Evolutionary conservation across 2,797 vertebrate genomes (phyloP).

Genomic region (Molossus molossus): DNA sequence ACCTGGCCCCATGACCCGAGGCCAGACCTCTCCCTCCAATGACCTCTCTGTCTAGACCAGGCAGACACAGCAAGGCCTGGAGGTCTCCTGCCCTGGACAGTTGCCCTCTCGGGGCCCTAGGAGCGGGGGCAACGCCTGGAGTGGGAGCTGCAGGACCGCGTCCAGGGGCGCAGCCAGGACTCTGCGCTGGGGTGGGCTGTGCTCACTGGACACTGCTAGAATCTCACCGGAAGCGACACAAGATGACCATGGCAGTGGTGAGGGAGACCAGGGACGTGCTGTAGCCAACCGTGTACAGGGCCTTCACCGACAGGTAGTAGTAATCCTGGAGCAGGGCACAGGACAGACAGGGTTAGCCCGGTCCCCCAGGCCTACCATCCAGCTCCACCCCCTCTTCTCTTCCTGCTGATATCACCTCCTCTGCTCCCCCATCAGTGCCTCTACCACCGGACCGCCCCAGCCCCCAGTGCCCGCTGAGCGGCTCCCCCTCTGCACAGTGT

Average conservation of each 20-base stretch:
- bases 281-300: slow-evolving; percentile 98
- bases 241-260: slow-evolving; percentile 97
- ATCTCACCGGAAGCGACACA: slow-evolving; percentile 98
- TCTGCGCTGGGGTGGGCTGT: not conserved
- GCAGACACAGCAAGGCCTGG: not conserved
- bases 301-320: slow-evolving; percentile 96
- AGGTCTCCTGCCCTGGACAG: not conserved
- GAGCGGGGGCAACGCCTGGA: not conserved
- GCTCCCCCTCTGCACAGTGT: not conserved
- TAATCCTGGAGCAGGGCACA: slow-evolving; percentile 90
- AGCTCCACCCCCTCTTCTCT: not conserved
- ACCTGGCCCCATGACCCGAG: fast-evolving
- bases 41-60: not conserved
- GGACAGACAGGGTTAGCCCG: not conserved
- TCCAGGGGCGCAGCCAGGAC: too few species aligned
- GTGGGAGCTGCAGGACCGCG: not conserved
- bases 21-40: not conserved
- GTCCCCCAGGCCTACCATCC: not conserved
- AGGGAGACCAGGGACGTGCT: slow-evolving; percentile 98
- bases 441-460: not conserved
- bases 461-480: not conserved
- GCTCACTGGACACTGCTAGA: fast-evolving
- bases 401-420: not conserved
- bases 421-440: not conserved
- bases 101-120: not conserved